Percentiles rank a stretch among this genome's conserved stretches.
Evolutionary conservation across 2,113 vertebrate species (phyloP).

Genomic region (Leucopsar rothschildi): DNA sequence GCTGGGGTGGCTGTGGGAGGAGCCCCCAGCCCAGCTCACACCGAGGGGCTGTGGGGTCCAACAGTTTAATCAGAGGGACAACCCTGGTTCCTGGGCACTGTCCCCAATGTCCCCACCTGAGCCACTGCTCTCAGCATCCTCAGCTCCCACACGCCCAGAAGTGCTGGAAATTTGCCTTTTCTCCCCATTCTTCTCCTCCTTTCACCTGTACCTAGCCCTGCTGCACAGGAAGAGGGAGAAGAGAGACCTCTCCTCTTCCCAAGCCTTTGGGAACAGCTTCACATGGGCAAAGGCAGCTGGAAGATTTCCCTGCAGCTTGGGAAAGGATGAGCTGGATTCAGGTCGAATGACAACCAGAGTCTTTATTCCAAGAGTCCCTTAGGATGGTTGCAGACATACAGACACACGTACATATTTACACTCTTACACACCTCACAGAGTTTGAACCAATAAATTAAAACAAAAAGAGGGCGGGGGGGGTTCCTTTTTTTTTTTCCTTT

Average conservation of each 20-base stretch:
- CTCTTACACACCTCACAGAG: slow-evolving; percentile 75
- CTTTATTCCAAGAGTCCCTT: slow-evolving; percentile 78
- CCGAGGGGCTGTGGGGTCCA: background rate
- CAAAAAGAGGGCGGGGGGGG: slow-evolving; percentile 6
- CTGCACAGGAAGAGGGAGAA: background rate
- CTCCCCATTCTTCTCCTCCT: background rate
- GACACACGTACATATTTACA: slow-evolving; percentile 80
- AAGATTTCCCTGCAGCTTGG: background rate
- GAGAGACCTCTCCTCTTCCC: background rate
- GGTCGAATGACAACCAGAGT: slow-evolving; percentile 64
- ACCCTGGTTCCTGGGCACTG: background rate
- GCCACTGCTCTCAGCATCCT: background rate
- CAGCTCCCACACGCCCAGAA: no score
- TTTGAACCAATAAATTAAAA: slow-evolving; percentile 81
- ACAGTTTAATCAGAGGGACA: background rate
- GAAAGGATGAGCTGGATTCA: slow-evolving; percentile 52
- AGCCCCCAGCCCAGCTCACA: background rate
- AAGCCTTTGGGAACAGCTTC: background rate
- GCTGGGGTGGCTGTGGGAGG: no score
- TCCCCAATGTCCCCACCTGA: rapidly evolving
- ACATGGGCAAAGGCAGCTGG: background rate
- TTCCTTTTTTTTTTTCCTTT: no score
- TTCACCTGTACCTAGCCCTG: background rate
- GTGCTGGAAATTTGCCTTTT: background rate
- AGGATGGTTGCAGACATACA: slow-evolving; percentile 74